These are phyloP conservation scores for Coenonympha glycerion DNA, from an alignment of 2,888 invertebrate genomes.

Conservation along the genomic window DNA sequence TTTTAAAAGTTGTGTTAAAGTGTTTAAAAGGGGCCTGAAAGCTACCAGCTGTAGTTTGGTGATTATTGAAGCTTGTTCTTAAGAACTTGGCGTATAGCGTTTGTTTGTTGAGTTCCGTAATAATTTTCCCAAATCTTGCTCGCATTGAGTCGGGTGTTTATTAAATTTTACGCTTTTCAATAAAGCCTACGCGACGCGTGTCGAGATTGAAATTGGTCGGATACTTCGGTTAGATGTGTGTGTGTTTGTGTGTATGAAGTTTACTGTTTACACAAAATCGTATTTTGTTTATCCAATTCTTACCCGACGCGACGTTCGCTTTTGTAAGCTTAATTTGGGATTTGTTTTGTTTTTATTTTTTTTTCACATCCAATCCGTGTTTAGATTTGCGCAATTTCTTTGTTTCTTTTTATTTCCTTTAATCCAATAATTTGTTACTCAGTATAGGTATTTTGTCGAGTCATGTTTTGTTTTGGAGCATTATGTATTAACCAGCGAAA, in stretches of 20 bases:
- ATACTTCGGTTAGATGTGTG: conserved; percentile 2
- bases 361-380: background rate
- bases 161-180: conserved; percentile 6
- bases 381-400: background rate
- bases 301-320: background rate
- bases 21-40: too few species aligned
- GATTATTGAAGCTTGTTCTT: background rate
- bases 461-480: too few species aligned
- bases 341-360: background rate
- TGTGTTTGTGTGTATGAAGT: background rate
- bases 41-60: too few species aligned
- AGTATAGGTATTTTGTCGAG: too few species aligned
- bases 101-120: background rate
- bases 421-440: too few species aligned
- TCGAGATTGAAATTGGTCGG: conserved; percentile 1
- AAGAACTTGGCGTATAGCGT: background rate
- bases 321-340: background rate
- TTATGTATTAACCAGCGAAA: too few species aligned
- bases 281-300: conserved; percentile 2
- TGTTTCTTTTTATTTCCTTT: background rate
- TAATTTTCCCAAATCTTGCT: background rate
- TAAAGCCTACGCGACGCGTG: conserved; percentile 2
- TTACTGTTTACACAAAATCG: conserved; percentile 3
- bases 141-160: background rate
- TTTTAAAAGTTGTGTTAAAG: too few species aligned